Percentiles rank a stretch among this genome's conserved stretches.
These are phyloP conservation scores for Electrophaes corylata DNA, from an alignment of 2,888 invertebrate genomes.

Conservation along the genomic window DNA sequence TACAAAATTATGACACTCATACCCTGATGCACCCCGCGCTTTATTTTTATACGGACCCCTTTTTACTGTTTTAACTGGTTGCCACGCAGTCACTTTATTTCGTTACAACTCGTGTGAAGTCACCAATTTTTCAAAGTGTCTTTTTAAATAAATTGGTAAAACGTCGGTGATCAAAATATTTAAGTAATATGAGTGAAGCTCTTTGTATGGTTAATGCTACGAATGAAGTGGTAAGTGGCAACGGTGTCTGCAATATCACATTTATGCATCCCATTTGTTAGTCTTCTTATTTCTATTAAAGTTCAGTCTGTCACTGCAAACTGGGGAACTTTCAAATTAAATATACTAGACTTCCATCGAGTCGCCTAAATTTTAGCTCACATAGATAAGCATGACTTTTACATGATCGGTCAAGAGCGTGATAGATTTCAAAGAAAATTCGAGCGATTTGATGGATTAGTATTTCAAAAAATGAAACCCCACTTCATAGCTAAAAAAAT, in stretches of 20 bases:
- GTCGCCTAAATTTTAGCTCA: not conserved
- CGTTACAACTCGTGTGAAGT: conserved; percentile 81
- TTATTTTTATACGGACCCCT: conserved; percentile 45
- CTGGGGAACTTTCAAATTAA: not conserved
- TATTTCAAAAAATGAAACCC: not conserved
- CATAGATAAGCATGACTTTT: no score
- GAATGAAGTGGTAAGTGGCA: conserved; percentile 33
- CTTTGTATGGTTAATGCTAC: conserved; percentile 29
- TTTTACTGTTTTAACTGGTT: conserved; percentile 72
- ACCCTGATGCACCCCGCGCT: conserved; percentile 84
- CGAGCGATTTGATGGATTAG: not conserved
- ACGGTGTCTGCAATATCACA: conserved; percentile 52
- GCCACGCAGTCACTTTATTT: conserved; percentile 81
- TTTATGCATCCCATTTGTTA: conserved; percentile 63
- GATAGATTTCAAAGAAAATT: no score
- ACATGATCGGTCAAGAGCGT: no score
- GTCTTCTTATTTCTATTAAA: conserved; percentile 34
- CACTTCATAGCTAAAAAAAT: conserved; percentile 28
- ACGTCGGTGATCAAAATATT: conserved; percentile 27
- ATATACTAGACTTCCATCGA: conserved; percentile 5
- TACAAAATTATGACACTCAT: conserved; percentile 82
- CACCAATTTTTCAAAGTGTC: conserved; percentile 59
- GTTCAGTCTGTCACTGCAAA: conserved; percentile 35
- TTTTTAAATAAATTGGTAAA: conserved; percentile 44
- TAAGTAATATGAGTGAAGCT: conserved; percentile 26